A percentile compares a stretch with the other conserved stretches of the same genome.
Conservation (phyloP, 2,797 vertebrate genomes). For the Yasuhikotakia modesta region DNA sequence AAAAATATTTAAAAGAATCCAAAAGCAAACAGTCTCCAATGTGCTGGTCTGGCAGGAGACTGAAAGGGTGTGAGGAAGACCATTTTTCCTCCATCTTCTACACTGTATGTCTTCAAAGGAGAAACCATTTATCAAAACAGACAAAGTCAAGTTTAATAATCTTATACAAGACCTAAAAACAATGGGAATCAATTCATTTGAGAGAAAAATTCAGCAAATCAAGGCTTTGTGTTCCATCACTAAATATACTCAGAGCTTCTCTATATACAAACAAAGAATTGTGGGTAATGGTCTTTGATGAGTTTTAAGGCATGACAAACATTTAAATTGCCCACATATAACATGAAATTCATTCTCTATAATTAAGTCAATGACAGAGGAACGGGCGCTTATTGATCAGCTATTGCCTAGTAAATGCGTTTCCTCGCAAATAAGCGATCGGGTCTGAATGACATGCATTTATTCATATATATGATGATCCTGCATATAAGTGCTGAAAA, state of each 20-base stretch:
- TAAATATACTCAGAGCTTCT: slow-evolving; percentile 62
- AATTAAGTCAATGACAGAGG: slow-evolving; percentile 57
- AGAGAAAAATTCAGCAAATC: slow-evolving; percentile 43
- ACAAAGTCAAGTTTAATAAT: slow-evolving; percentile 49
- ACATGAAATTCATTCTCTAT: slow-evolving; percentile 61
- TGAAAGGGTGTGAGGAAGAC: slow-evolving; percentile 15
- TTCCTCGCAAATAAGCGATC: slow-evolving; percentile 62
- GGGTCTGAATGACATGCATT: slow-evolving; percentile 63
- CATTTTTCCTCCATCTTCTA: slow-evolving; percentile 33
- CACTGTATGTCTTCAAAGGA: slow-evolving; percentile 24
- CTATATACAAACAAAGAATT: slow-evolving; percentile 5
- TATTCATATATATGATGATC: slow-evolving; percentile 61
- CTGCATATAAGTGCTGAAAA: slow-evolving; percentile 39
- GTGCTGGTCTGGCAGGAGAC: slow-evolving; percentile 13
- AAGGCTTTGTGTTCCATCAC: slow-evolving; percentile 68
- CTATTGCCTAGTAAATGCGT: slow-evolving; percentile 53
- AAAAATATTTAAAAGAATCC: slow-evolving; percentile 45
- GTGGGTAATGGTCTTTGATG: neutral
- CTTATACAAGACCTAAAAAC: slow-evolving; percentile 21
- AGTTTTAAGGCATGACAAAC: slow-evolving; percentile 63
- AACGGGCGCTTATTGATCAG: slow-evolving; percentile 67
- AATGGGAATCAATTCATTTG: slow-evolving; percentile 36
- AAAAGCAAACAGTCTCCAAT: slow-evolving; percentile 18
- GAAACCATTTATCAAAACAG: slow-evolving; percentile 28
- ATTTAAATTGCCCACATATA: slow-evolving; percentile 70